Percentiles rank a stretch among this genome's conserved stretches.
Conservation (phyloP, 2,113 vertebrate species). For the Nothocercus nigrocapillus region DNA sequence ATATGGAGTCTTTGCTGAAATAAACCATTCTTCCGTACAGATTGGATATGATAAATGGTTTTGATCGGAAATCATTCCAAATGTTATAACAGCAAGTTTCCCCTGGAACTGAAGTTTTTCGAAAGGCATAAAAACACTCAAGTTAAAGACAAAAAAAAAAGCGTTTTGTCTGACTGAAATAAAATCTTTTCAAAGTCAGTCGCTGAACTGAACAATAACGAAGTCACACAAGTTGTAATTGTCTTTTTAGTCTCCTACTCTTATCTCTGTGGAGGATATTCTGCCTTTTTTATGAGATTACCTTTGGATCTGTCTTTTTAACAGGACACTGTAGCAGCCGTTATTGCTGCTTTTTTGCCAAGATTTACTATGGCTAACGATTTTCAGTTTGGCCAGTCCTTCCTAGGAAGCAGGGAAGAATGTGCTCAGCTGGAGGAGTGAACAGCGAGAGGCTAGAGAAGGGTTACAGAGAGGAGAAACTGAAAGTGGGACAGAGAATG, state of each 20-base stretch:
- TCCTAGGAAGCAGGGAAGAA: too few relatives aligned
- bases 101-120: not conserved
- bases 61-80: not conserved
- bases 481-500: not conserved
- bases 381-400: fast-evolving
- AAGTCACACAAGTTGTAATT: not conserved
- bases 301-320: not conserved
- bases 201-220: not conserved
- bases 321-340: fast-evolving
- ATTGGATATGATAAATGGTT: not conserved
- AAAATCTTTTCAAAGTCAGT: not conserved
- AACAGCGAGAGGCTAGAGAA: not conserved
- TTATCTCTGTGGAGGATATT: fast-evolving
- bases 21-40: not conserved
- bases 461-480: not conserved
- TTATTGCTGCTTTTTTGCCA: fast-evolving
- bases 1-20: not conserved
- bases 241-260: not conserved
- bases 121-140: not conserved
- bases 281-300: not conserved
- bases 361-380: fast-evolving
- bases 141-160: not conserved
- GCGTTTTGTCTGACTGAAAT: not conserved
- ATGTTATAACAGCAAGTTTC: not conserved
- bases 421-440: not conserved